phyloP scores from a whole-genome alignment of 2,797 vertebrate species.

The Hafferia zeledoni region DNA sequence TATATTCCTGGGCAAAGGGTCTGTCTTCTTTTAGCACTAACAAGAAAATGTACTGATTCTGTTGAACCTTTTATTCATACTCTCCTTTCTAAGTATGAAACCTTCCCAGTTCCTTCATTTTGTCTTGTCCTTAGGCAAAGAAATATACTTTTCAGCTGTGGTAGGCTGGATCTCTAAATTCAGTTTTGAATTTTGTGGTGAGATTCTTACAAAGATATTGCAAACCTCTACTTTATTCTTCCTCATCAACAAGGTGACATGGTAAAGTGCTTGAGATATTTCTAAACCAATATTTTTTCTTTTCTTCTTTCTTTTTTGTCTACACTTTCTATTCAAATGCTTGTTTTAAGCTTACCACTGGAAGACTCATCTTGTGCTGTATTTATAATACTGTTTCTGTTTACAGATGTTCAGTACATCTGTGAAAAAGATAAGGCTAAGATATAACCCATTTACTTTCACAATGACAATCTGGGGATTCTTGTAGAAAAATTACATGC shows the following conservation, averaged over 20 bases:
- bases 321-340: background rate
- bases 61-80: background rate
- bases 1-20: background rate
- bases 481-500: background rate
- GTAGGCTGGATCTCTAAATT: background rate
- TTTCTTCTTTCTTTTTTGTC: background rate
- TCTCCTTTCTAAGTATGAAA: background rate
- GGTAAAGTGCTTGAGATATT: background rate
- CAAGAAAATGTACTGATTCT: background rate
- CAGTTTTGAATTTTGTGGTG: background rate
- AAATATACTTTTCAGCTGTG: background rate
- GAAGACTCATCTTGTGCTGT: background rate
- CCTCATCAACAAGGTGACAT: background rate
- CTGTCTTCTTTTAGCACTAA: background rate
- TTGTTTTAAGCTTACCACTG: background rate
- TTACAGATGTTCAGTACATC: background rate
- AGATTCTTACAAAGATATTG: background rate
- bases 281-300: background rate
- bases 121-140: background rate
- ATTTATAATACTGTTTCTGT: background rate
- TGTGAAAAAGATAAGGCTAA: background rate
- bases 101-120: background rate
- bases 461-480: constrained; percentile 28
- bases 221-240: background rate
- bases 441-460: background rate